Conservation (phyloP, 1,140 invertebrate species). For the Caenorhabditis latens region DNA sequence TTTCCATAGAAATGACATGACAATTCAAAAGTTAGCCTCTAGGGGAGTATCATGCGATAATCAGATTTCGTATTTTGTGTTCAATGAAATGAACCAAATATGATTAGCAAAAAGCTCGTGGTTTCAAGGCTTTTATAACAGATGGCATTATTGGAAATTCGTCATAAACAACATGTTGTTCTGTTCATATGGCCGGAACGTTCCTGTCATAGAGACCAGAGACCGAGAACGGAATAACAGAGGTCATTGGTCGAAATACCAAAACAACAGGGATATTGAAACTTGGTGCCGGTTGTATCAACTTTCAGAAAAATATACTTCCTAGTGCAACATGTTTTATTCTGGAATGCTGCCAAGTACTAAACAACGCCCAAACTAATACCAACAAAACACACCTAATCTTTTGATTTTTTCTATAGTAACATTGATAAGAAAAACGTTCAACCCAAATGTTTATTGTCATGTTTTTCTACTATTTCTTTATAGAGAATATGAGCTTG, state of each 20-base stretch:
- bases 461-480: background rate
- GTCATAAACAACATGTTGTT: slow-evolving; percentile 11
- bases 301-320: background rate
- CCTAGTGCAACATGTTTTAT: background rate
- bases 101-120: background rate
- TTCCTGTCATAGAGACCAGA: background rate
- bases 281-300: no score
- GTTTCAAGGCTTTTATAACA: background rate
- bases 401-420: background rate
- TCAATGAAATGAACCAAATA: background rate
- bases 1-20: slow-evolving; percentile 2
- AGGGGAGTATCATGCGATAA: background rate
- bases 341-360: background rate
- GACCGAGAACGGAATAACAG: background rate
- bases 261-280: no score
- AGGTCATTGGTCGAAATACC: background rate
- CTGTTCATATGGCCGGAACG: background rate
- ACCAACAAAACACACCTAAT: slow-evolving; percentile 2
- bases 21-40: background rate
- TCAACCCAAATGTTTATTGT: background rate
- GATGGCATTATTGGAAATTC: background rate
- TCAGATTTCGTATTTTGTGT: background rate
- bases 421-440: background rate
- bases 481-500: background rate
- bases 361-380: background rate